A percentile compares a stretch with the other conserved stretches of the same genome.
These are phyloP conservation scores for Poecilia latipinna DNA, from an alignment of 2,113 vertebrate genomes.

Conservation along the genomic window DNA sequence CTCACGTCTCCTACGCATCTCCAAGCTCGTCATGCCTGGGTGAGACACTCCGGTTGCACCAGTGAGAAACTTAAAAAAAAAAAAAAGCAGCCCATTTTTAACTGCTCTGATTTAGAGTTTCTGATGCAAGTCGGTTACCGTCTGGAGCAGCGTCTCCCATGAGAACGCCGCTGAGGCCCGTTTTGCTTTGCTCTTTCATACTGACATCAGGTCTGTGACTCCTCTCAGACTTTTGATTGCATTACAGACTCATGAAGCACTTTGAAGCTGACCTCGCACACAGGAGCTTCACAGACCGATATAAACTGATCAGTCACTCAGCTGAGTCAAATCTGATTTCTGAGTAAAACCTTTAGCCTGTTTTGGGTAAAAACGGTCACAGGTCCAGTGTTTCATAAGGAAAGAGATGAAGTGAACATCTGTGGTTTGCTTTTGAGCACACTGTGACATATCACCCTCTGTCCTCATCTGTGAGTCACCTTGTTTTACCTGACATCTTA, in stretches of 20 bases:
- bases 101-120: not conserved
- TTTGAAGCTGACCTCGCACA: too few relatives aligned
- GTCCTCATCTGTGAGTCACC: not conserved
- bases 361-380: not conserved
- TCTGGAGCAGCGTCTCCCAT: not conserved
- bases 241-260: too few relatives aligned
- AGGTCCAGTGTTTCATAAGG: not conserved
- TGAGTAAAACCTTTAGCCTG: not conserved
- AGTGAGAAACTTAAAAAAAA: not conserved
- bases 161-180: not conserved
- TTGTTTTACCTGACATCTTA: not conserved
- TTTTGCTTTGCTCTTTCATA: too few relatives aligned
- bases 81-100: not conserved
- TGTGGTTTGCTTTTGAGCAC: not conserved
- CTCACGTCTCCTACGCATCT: slow-evolving; percentile 65
- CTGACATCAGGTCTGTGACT: too few relatives aligned
- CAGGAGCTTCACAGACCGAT: too few relatives aligned
- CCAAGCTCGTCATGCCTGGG: slow-evolving; percentile 72
- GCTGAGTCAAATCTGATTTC: not conserved
- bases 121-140: not conserved
- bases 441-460: not conserved
- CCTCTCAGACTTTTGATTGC: too few relatives aligned
- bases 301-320: too few relatives aligned
- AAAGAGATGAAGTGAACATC: not conserved
- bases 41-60: slow-evolving; percentile 58